Conservation (phyloP, 2,113 vertebrate species). For the Gasterosteus nipponicus region DNA sequence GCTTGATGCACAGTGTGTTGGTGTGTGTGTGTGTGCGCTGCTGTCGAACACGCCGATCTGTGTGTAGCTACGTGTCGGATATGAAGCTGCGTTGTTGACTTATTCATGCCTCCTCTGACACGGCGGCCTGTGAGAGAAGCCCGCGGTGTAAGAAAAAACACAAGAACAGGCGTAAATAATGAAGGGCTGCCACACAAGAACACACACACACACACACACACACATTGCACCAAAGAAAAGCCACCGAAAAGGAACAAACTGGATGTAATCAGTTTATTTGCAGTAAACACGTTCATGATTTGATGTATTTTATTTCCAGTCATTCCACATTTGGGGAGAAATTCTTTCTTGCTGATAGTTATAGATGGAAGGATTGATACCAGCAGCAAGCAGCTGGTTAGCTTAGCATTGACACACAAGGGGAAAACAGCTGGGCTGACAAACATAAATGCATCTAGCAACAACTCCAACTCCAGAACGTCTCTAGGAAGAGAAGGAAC, state of each 20-base stretch:
- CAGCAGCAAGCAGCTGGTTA: neutral
- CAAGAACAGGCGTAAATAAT: constrained; percentile 55
- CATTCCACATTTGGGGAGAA: neutral
- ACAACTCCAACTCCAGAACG: neutral
- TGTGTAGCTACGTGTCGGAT: constrained; percentile 45
- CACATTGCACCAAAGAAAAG: neutral
- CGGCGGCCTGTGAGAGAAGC: constrained; percentile 40
- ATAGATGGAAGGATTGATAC: neutral
- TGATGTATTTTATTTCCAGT: neutral
- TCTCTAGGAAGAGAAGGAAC: too few relatives aligned
- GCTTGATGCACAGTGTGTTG: neutral
- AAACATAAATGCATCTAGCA: neutral
- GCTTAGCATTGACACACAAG: neutral
- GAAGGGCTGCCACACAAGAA: constrained; percentile 44
- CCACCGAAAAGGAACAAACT: constrained; percentile 7
- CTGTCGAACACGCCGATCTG: constrained; percentile 30
- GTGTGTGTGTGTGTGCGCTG: neutral
- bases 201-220: constrained; percentile 5
- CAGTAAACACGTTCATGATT: neutral
- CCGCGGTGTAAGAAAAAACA: constrained; percentile 58
- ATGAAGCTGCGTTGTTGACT: constrained; percentile 50
- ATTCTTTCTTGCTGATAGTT: neutral
- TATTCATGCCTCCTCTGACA: constrained; percentile 59
- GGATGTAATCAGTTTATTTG: neutral
- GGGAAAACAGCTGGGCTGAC: neutral